Conservation (phyloP, 2,113 vertebrate species). For the Crotalus horridus region DNA sequence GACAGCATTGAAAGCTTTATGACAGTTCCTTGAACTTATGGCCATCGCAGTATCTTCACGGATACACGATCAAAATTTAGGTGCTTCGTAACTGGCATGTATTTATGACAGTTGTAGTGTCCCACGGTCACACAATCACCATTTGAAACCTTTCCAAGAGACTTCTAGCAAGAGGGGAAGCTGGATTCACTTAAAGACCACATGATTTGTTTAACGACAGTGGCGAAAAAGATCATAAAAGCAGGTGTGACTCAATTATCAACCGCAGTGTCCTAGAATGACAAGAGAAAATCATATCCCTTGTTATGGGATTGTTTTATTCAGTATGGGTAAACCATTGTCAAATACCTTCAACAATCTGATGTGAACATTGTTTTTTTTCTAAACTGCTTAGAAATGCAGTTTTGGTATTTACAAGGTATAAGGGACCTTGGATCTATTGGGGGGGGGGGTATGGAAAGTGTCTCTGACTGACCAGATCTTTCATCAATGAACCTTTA, state of each 20-base stretch:
- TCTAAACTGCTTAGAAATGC: background rate
- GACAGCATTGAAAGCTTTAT: too few species aligned
- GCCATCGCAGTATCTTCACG: too few species aligned
- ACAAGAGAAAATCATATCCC: background rate
- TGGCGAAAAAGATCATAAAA: background rate
- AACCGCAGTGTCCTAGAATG: background rate
- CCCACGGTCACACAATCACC: too few species aligned
- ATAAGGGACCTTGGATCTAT: background rate
- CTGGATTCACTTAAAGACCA: background rate
- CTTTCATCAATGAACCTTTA: background rate
- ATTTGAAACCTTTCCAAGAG: too few species aligned
- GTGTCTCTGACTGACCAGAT: background rate
- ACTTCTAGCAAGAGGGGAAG: background rate
- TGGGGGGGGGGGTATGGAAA: too few species aligned
- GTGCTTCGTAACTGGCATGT: too few species aligned
- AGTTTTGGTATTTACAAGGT: background rate
- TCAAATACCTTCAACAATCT: background rate
- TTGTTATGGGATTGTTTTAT: conserved; percentile 30
- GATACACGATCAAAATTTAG: too few species aligned
- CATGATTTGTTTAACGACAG: background rate
- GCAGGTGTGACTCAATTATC: background rate
- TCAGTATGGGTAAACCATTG: background rate
- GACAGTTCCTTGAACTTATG: too few species aligned
- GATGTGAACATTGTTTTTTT: too few species aligned
- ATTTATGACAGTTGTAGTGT: too few species aligned